phyloP scores from a whole-genome alignment of 1,140 invertebrate species.

The Sarcophaga peregrina region DNA sequence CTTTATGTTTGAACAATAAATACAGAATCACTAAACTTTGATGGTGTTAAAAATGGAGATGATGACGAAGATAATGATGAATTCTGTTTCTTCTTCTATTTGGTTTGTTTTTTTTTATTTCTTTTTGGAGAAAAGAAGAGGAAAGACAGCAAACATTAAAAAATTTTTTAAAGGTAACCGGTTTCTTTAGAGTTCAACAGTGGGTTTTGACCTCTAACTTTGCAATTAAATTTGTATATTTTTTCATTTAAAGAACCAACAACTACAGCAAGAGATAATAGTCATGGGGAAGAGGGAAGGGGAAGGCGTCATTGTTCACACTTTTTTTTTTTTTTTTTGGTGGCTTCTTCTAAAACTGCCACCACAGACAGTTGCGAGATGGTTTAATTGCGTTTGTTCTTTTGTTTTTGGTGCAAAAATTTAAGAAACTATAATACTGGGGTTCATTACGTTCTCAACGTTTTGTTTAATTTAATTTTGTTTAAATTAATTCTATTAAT shows the following conservation, averaged over 20 bases:
- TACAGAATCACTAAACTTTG: too few relatives aligned
- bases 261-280: neutral
- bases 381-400: too few relatives aligned
- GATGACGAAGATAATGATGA: neutral
- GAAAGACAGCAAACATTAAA: too few relatives aligned
- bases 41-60: neutral
- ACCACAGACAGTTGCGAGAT: too few relatives aligned
- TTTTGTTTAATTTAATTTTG: conserved; percentile 23
- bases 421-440: neutral
- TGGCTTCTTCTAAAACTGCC: neutral
- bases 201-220: conserved; percentile 39
- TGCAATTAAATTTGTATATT: conserved; percentile 30
- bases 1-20: too few relatives aligned
- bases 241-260: neutral
- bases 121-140: too few relatives aligned
- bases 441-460: neutral
- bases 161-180: conserved; percentile 32
- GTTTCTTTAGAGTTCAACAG: conserved; percentile 33
- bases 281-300: neutral
- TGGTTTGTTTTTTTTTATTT: too few relatives aligned
- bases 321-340: conserved; percentile 5
- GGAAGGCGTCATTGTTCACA: neutral
- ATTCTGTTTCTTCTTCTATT: too few relatives aligned
- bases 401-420: too few relatives aligned
- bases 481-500: conserved; percentile 40